Percentiles rank a stretch among this genome's conserved stretches.
These are phyloP conservation scores for Conger conger DNA, from an alignment of 2,113 vertebrate species.

Conservation along the genomic window DNA sequence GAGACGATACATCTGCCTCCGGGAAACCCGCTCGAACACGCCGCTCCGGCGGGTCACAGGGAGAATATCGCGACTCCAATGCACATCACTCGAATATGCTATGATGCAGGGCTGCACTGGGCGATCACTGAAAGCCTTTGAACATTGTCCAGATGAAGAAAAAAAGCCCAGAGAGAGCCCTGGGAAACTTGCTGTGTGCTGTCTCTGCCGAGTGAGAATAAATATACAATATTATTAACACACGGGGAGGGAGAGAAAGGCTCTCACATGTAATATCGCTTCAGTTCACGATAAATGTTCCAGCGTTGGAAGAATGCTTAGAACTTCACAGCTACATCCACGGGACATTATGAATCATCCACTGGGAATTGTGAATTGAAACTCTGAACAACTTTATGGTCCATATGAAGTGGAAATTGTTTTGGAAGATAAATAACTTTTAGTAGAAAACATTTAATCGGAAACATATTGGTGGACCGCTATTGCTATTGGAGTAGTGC, in stretches of 20 bases:
- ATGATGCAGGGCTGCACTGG: slow-evolving; percentile 37
- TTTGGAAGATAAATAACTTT: neutral
- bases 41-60: slow-evolving; percentile 55
- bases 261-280: slow-evolving; percentile 36
- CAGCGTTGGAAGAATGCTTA: slow-evolving; percentile 3
- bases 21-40: slow-evolving; percentile 37
- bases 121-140: slow-evolving; percentile 48
- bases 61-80: slow-evolving; percentile 46
- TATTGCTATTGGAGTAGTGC: neutral
- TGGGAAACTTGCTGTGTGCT: slow-evolving; percentile 51
- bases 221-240: slow-evolving; percentile 56
- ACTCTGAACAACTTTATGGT: neutral
- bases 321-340: slow-evolving; percentile 4
- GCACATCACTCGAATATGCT: slow-evolving; percentile 5
- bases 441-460: neutral
- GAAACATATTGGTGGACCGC: neutral
- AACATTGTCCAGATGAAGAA: slow-evolving; percentile 51
- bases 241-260: slow-evolving; percentile 26
- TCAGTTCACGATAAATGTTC: neutral
- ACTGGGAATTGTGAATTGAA: slow-evolving; percentile 6
- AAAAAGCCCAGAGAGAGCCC: slow-evolving; percentile 39
- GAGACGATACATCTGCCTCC: slow-evolving; percentile 69
- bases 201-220: slow-evolving; percentile 47
- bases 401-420: neutral
- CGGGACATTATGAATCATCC: slow-evolving; percentile 27